These are phyloP conservation scores for Periplaneta americana DNA, from an alignment of 1,140 invertebrate species.

Conservation along the genomic window DNA sequence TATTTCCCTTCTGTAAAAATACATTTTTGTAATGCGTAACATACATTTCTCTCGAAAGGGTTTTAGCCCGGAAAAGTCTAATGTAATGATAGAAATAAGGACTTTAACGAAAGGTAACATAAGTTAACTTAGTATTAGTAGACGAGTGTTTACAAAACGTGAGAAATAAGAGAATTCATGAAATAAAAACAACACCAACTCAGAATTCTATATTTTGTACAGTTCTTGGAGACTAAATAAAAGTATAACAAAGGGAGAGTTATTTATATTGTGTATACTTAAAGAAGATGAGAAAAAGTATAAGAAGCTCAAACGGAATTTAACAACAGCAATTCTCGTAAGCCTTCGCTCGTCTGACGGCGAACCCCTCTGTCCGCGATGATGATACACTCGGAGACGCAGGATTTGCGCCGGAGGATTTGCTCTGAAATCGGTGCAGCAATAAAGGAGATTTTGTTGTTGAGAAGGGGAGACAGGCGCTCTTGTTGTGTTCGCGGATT, in stretches of 20 bases:
- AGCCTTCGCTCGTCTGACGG: background rate
- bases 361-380: background rate
- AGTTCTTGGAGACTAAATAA: background rate
- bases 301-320: background rate
- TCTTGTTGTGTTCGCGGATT: background rate
- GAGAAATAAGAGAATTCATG: too few species aligned
- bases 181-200: too few species aligned
- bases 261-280: background rate
- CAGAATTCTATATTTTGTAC: too few species aligned
- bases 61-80: too few species aligned
- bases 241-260: too few species aligned
- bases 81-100: too few species aligned
- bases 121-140: too few species aligned
- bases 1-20: too few species aligned
- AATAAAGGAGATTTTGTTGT: constrained; percentile 41
- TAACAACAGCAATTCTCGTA: background rate
- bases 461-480: constrained; percentile 23
- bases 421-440: constrained; percentile 32
- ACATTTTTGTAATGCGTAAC: too few species aligned
- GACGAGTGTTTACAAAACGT: too few species aligned
- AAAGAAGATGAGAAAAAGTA: background rate
- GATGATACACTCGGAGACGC: background rate
- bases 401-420: constrained; percentile 24
- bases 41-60: too few species aligned
- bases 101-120: too few species aligned